phyloP scores from a whole-genome alignment of 2,797 vertebrate species.

The Sarcophilus harrisii region DNA sequence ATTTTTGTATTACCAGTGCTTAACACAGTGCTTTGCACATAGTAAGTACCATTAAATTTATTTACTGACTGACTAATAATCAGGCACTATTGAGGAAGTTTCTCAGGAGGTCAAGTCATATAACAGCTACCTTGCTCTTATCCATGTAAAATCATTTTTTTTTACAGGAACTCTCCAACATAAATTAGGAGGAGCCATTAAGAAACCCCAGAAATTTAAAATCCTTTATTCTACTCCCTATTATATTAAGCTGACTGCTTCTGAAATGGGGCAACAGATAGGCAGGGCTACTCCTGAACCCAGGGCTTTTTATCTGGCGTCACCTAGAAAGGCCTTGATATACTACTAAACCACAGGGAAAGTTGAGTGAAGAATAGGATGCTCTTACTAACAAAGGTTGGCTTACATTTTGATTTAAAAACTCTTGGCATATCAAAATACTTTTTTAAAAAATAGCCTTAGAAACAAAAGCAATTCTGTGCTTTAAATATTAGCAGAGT shows the following conservation, averaged over 20 bases:
- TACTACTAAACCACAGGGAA: neutral
- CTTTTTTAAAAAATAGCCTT: neutral
- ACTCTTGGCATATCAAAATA: neutral
- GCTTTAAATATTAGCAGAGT: neutral
- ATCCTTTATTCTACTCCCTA: neutral
- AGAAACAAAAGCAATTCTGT: neutral
- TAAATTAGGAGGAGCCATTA: neutral
- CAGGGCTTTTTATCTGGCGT: neutral
- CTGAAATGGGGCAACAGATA: neutral
- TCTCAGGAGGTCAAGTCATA: neutral
- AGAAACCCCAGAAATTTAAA: neutral
- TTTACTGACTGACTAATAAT: neutral
- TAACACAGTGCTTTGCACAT: neutral
- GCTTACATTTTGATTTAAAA: neutral
- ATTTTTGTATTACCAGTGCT: neutral
- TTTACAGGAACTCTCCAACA: neutral
- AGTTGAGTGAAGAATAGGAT: neutral
- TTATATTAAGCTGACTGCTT: neutral
- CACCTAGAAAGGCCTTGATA: neutral
- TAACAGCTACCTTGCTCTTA: neutral
- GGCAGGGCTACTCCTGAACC: neutral
- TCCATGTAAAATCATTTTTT: neutral
- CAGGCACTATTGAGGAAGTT: neutral
- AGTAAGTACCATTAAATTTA: neutral
- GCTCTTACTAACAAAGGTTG: neutral